Percentiles rank a stretch among this genome's conserved stretches.
These are phyloP conservation scores for Prietella phreatophila DNA, from an alignment of 2,113 vertebrate species.

Conservation along the genomic window DNA sequence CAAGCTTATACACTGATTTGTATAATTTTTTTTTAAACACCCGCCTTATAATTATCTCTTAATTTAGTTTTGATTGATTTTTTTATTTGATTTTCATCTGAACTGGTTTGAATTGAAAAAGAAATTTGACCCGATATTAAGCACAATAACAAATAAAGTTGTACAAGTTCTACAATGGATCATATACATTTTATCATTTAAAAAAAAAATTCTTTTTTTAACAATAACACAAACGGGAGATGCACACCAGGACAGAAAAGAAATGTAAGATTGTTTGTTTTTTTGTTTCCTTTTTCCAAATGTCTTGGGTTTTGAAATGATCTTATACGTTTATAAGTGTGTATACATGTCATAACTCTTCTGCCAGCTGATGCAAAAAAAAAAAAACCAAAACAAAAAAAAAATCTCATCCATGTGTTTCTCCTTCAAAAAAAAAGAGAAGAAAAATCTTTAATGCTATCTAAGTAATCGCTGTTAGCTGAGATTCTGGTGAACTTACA, in stretches of 20 bases:
- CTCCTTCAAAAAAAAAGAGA: not conserved
- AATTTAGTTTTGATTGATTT: conserved; percentile 48
- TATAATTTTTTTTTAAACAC: conserved; percentile 57
- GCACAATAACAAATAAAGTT: conserved; percentile 77
- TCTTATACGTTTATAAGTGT: not conserved
- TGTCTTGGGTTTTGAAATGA: not conserved
- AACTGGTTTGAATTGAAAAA: conserved; percentile 65
- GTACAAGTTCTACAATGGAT: conserved; percentile 71
- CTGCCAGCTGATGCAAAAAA: not conserved
- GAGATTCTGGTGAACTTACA: not conserved
- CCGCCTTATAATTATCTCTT: conserved; percentile 40
- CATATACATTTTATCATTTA: conserved; percentile 54
- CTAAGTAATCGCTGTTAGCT: not conserved
- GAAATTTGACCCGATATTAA: conserved; percentile 68
- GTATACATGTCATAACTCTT: not conserved
- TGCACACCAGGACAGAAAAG: not conserved
- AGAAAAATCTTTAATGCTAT: not conserved
- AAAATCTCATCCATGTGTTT: not conserved
- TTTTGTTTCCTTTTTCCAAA: not conserved
- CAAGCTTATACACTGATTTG: conserved; percentile 60
- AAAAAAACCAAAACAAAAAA: not conserved
- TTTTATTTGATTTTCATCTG: conserved; percentile 49
- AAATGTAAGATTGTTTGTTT: not conserved
- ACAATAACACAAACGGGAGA: not conserved
- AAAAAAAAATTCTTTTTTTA: not conserved